Conservation (phyloP, 2,113 vertebrate species). For the Phyllopteryx taeniolatus region DNA sequence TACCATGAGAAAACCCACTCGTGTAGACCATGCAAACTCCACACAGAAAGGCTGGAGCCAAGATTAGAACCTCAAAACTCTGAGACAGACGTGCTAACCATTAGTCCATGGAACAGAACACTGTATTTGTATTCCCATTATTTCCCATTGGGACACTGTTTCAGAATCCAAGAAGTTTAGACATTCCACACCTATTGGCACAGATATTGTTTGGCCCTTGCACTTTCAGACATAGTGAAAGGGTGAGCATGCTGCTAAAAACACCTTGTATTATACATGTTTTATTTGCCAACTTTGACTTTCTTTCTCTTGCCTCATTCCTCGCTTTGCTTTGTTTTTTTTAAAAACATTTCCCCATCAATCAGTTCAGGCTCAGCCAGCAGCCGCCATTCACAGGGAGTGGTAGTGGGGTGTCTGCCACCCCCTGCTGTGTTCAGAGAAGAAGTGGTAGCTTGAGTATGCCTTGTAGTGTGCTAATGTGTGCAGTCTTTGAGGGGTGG, state of each 20-base stretch:
- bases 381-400: conserved; percentile 47
- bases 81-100: too few species aligned
- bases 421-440: conserved; percentile 60
- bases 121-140: too few species aligned
- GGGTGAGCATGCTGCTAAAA: conserved; percentile 45
- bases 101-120: too few species aligned
- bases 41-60: too few species aligned
- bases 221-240: conserved; percentile 51
- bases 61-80: too few species aligned
- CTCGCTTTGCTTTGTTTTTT: conserved; percentile 34
- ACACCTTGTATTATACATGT: conserved; percentile 59
- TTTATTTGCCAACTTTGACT: conserved; percentile 54
- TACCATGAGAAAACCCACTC: too few species aligned
- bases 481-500: conserved; percentile 1
- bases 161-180: too few species aligned
- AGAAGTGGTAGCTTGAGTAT: conserved; percentile 20
- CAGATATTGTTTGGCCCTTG: conserved; percentile 29
- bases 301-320: conserved; percentile 18
- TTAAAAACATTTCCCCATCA: conserved; percentile 47
- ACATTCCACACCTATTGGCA: conserved; percentile 5
- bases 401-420: conserved; percentile 44
- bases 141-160: too few species aligned
- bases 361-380: conserved; percentile 54
- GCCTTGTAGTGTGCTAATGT: conserved; percentile 26
- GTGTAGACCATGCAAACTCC: too few species aligned